Conservation (phyloP, 1,140 invertebrate genomes). For the Ectropis grisescens region DNA sequence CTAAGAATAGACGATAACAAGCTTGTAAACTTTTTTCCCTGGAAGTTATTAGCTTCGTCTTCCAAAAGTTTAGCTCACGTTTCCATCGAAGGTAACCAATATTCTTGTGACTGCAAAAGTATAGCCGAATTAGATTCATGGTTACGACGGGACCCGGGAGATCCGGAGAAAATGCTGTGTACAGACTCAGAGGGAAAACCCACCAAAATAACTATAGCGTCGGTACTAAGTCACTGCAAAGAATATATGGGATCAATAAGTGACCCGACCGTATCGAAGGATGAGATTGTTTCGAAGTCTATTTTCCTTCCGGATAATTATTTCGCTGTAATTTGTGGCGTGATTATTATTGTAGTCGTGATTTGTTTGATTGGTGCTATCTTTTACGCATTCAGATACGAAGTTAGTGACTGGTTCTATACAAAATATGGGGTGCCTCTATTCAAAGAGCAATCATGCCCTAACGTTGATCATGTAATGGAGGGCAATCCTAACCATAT, state of each 20-base stretch:
- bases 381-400: conserved; percentile 82
- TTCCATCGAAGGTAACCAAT: conserved; percentile 78
- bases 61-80: conserved; percentile 72
- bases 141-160: conserved; percentile 73
- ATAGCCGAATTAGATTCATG: conserved; percentile 76
- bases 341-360: conserved; percentile 80
- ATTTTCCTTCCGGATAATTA: conserved; percentile 71
- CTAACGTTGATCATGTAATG: conserved; percentile 66
- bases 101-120: conserved; percentile 80
- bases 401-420: conserved; percentile 81
- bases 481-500: conserved; percentile 78
- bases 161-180: conserved; percentile 74
- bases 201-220: conserved; percentile 71
- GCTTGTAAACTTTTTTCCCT: conserved; percentile 82
- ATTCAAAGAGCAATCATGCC: conserved; percentile 72
- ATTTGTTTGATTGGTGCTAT: conserved; percentile 78
- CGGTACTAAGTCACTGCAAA: conserved; percentile 74
- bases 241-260: conserved; percentile 74
- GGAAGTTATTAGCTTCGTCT: conserved; percentile 73
- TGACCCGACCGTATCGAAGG: conserved; percentile 74
- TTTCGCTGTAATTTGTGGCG: conserved; percentile 80
- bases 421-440: conserved; percentile 81
- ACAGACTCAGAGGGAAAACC: conserved; percentile 60
- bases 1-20: conserved; percentile 85
- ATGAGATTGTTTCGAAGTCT: conserved; percentile 71